These are phyloP conservation scores for Tinamus major DNA, from an alignment of 2,797 vertebrate species.

Conservation along the genomic window DNA sequence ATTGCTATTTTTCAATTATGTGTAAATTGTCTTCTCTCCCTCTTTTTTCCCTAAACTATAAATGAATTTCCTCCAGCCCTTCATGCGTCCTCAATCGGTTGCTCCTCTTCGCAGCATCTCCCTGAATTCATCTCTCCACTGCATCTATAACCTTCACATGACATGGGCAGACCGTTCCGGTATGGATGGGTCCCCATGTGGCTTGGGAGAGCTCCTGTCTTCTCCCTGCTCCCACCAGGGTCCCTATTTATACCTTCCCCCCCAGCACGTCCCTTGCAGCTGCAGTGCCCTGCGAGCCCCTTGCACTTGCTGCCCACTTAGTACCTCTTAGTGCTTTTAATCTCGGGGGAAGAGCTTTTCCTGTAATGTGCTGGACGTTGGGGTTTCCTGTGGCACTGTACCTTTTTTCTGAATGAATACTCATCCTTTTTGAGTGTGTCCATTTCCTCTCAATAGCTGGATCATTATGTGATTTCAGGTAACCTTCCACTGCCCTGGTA, in stretches of 20 bases:
- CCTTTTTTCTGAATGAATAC: background rate
- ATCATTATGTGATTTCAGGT: background rate
- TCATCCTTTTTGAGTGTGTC: background rate
- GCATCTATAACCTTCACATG: background rate
- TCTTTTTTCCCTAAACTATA: background rate
- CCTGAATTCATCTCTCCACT: background rate
- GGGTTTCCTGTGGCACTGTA: background rate
- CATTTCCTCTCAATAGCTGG: background rate
- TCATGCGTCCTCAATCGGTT: background rate
- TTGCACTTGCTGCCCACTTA: background rate
- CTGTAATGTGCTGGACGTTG: background rate
- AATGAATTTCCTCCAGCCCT: background rate
- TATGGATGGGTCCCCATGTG: too few relatives aligned
- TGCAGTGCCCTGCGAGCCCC: background rate
- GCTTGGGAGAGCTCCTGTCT: background rate
- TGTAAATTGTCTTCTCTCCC: background rate
- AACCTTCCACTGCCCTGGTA: background rate
- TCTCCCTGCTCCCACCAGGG: background rate
- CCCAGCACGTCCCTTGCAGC: background rate
- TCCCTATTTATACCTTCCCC: background rate
- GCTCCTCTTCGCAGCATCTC: background rate
- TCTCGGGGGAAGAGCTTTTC: background rate
- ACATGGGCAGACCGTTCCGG: background rate
- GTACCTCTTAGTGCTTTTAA: background rate
- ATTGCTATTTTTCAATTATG: constrained; percentile 12